phyloP scores from a whole-genome alignment of 2,888 invertebrate species.

The Synergus itoensis region DNA sequence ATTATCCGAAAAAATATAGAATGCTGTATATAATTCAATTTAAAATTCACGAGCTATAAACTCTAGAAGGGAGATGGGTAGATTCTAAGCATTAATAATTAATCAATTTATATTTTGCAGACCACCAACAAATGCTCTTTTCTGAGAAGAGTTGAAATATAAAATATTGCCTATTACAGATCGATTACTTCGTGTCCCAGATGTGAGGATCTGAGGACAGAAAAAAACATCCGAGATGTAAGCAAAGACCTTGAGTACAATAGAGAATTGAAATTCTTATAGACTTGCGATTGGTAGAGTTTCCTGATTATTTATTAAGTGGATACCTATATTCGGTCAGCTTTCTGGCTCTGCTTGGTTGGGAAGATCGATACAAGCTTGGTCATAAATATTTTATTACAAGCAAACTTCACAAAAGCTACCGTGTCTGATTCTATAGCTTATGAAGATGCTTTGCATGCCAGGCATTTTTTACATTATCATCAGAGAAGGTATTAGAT shows the following conservation, averaged over 20 bases:
- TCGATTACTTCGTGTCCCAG: not conserved
- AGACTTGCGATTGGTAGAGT: not conserved
- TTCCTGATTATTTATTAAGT: constrained; percentile 9
- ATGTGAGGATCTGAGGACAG: not conserved
- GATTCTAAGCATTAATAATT: not conserved
- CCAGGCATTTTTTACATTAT: not conserved
- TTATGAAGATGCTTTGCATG: not conserved
- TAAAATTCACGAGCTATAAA: not conserved
- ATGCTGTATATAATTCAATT: not conserved
- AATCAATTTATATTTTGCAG: not conserved
- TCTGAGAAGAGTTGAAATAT: not conserved
- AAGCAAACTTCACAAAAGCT: not conserved
- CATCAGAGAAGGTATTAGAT: too few species aligned
- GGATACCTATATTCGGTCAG: constrained; percentile 25
- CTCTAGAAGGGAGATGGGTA: not conserved
- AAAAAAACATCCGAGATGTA: not conserved
- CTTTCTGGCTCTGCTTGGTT: constrained; percentile 1
- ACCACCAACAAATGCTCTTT: too few species aligned
- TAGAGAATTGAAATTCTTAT: constrained; percentile 26
- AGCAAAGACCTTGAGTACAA: constrained; percentile 1
- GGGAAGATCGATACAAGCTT: constrained; percentile 2
- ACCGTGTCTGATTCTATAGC: not conserved
- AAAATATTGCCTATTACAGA: not conserved
- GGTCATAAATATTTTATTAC: constrained; percentile 1
- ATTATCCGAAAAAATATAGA: not conserved